These are phyloP conservation scores for Arizona elegans DNA, from an alignment of 2,113 vertebrate species.

Conservation along the genomic window DNA sequence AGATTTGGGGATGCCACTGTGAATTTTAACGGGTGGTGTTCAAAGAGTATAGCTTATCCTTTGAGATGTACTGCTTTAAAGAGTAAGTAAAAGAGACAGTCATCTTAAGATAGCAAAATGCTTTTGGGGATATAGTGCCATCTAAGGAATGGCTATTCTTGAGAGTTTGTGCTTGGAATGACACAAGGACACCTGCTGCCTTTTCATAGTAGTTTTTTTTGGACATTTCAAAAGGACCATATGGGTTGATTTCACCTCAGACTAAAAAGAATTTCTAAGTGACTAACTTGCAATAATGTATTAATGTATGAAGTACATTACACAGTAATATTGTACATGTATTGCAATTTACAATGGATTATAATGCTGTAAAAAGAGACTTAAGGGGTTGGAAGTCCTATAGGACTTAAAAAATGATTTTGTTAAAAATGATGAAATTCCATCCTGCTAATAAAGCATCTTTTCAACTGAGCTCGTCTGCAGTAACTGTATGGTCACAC, in stretches of 20 bases:
- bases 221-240: slow-evolving; percentile 45
- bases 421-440: not conserved
- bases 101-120: slow-evolving; percentile 14
- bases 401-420: not conserved
- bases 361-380: slow-evolving; percentile 24
- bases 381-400: not conserved
- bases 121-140: slow-evolving; percentile 1
- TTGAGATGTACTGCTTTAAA: not conserved
- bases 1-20: not conserved
- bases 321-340: not conserved
- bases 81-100: slow-evolving; percentile 8
- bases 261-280: slow-evolving; percentile 32
- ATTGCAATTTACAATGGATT: not conserved
- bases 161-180: slow-evolving; percentile 33
- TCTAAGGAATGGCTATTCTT: not conserved
- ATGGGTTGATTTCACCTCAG: slow-evolving; percentile 47
- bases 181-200: slow-evolving; percentile 48
- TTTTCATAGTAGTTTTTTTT: slow-evolving; percentile 44
- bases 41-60: slow-evolving; percentile 44
- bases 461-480: not conserved
- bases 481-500: not conserved
- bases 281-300: slow-evolving; percentile 31
- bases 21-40: slow-evolving; percentile 27
- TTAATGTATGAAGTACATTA: slow-evolving; percentile 25
- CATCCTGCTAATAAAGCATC: not conserved